Evolutionary conservation across 2,888 invertebrate genomes (phyloP).

Genomic region (Iphiclides podalirius): DNA sequence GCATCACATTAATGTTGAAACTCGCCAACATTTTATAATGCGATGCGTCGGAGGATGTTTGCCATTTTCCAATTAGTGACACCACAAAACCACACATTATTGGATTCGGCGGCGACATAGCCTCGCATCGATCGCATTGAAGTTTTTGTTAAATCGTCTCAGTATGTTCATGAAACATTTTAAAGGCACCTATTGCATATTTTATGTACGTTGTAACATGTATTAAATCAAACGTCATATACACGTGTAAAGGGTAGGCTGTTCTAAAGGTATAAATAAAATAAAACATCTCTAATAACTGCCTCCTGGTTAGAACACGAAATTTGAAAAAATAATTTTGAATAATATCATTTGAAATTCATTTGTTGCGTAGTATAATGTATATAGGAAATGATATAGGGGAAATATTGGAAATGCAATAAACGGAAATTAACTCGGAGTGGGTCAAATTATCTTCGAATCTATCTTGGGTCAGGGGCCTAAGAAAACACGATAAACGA

Average conservation of each 20-base stretch:
- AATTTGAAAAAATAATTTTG: too few species aligned
- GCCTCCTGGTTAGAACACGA: too few species aligned
- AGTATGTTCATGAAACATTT: too few species aligned
- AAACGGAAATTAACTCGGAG: constrained; percentile 19
- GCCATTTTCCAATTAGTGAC: constrained; percentile 38
- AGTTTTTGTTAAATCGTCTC: not conserved
- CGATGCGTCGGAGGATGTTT: constrained; percentile 26
- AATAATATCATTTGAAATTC: too few species aligned
- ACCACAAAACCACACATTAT: constrained; percentile 31
- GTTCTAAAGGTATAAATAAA: too few species aligned
- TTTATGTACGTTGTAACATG: too few species aligned
- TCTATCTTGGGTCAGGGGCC: not conserved
- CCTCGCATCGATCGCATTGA: constrained; percentile 2
- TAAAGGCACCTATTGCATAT: too few species aligned
- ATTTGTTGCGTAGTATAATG: too few species aligned
- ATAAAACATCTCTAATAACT: too few species aligned
- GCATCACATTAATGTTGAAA: not conserved
- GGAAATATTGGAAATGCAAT: constrained; percentile 14
- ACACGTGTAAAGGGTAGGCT: too few species aligned
- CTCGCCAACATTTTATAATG: constrained; percentile 11
- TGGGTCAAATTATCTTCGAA: constrained; percentile 1
- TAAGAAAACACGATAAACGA: constrained; percentile 5
- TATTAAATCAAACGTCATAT: too few species aligned
- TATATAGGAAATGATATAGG: too few species aligned
- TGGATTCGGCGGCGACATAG: constrained; percentile 25